phyloP scores from a whole-genome alignment of 1,140 invertebrate genomes.

The Lycorma delicatula region DNA sequence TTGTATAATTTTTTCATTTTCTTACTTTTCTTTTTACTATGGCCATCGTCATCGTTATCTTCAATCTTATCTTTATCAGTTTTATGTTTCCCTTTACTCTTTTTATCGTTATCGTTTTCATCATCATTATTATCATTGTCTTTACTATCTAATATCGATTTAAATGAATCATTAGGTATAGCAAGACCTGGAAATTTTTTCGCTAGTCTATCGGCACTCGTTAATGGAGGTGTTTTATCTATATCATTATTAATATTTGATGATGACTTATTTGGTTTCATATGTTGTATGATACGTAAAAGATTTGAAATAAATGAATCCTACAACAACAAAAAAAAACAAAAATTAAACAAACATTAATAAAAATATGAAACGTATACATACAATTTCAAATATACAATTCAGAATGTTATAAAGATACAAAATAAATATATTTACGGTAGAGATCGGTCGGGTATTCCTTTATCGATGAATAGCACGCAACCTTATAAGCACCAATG shows the following conservation, averaged over 20 bases:
- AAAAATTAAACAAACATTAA: too few species aligned
- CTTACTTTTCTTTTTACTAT: constrained; percentile 27
- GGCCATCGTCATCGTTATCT: constrained; percentile 25
- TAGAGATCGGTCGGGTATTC: too few species aligned
- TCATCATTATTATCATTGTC: constrained; percentile 21
- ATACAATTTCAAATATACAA: too few species aligned
- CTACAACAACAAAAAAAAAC: too few species aligned
- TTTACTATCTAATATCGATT: constrained; percentile 30
- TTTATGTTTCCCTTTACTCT: too few species aligned
- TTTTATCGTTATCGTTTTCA: constrained; percentile 49
- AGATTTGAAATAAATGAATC: constrained; percentile 91
- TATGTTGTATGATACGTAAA: constrained; percentile 86
- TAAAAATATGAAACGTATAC: too few species aligned
- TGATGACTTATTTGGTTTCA: constrained; percentile 57
- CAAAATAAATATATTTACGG: too few species aligned
- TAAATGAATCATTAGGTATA: constrained; percentile 65
- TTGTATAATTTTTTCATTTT: constrained; percentile 35
- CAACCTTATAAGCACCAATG: too few species aligned
- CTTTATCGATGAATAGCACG: too few species aligned
- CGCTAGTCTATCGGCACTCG: constrained; percentile 52
- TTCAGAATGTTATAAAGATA: too few species aligned
- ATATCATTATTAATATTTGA: constrained; percentile 29
- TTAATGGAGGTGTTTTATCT: constrained; percentile 14
- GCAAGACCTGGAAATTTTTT: constrained; percentile 83
- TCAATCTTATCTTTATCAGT: constrained; percentile 26